Evolutionary conservation across 2,888 invertebrate genomes (phyloP).

Genomic region (Perizoma flavofasciatum): DNA sequence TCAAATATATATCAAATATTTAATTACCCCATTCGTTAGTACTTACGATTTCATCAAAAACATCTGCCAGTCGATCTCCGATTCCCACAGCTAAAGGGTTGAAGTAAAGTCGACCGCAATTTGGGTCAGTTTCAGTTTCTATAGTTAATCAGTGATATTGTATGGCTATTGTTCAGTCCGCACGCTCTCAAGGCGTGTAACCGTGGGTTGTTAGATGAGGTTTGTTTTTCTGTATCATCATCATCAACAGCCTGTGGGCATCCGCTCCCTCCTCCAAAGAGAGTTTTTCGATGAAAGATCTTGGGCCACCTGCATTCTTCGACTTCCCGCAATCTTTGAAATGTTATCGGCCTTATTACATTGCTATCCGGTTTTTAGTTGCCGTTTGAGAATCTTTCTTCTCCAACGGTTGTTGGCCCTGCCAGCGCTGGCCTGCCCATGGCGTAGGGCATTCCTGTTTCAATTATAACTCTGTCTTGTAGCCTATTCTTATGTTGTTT

Average conservation of each 20-base stretch:
- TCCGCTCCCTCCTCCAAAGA: neutral
- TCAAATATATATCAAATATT: too few species aligned
- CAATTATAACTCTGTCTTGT: too few species aligned
- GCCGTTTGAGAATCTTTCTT: too few species aligned
- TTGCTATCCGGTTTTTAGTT: too few species aligned
- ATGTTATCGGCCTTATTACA: too few species aligned
- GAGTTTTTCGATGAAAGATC: neutral
- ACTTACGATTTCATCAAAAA: neutral
- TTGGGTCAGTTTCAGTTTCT: constrained; percentile 48
- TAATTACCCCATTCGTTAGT: neutral
- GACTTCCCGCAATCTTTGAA: too few species aligned
- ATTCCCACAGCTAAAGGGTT: constrained; percentile 27
- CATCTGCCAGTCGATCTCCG: constrained; percentile 7
- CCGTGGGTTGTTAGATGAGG: constrained; percentile 8
- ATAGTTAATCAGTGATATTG: constrained; percentile 66
- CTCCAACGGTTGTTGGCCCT: too few species aligned
- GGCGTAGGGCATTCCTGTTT: too few species aligned
- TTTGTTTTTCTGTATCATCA: constrained; percentile 3
- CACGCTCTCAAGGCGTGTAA: constrained; percentile 17
- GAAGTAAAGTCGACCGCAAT: constrained; percentile 31
- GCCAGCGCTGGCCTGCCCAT: too few species aligned
- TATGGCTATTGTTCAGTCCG: constrained; percentile 37
- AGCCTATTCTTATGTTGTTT: too few species aligned
- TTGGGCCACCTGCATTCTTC: neutral
- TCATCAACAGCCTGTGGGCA: too few species aligned